Base-by-base conservation (phyloP, 2,797 vertebrate genomes). In the Mormyrops boulengeri region DNA sequence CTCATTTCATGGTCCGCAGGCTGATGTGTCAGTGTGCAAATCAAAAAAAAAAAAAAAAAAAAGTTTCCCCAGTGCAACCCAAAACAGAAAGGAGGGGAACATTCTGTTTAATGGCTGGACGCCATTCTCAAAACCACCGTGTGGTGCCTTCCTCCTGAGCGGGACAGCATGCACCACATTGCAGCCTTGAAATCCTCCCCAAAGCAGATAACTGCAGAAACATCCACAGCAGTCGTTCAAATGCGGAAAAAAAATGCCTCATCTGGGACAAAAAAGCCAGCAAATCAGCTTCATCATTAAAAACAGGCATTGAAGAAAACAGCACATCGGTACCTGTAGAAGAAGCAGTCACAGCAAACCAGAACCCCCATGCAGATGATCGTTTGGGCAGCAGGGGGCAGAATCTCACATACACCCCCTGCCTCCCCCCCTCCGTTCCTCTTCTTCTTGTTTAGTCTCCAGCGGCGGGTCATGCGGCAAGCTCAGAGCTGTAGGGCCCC, bases 331-430 rank as follows among this genome's bases (percentile, higher is more conserved):
- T 97, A 97, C 96, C 96, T 96, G 95, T 97, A 97, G 95, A 97
- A 97, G 96, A 97, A 96, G 95, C 96, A 97, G 94, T 97, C 95
- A 91, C 96, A 97, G 94, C 96, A 97, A 92, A 97, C 96, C 91
- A 97, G 94, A 90, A 97, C 96, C 94, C 96, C 96, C 96, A 97
- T 97, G 93, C 93, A 92, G 96, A 77, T 91, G 89, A 85, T 22
- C 88, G 89, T 41, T 62, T 90, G 85, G 90, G 90, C 91, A 77
- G 92, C 91, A 17, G 89, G 92, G 90, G 92, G 91, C 90, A 88
- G 49, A 87, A 44, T 77, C 30, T 44, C 49, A 52, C 57, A 22
- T n/a, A 26, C 91, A 91, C 91, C 90, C 88, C 1, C 91, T 91
- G 91, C 87, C 44, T 3, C 44, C 87, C 92, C 90, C 85, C 73